A percentile compares a stretch with the other conserved stretches of the same genome.
phyloP scores from a whole-genome alignment of 2,888 invertebrate genomes.

The Callosobruchus maculatus region DNA sequence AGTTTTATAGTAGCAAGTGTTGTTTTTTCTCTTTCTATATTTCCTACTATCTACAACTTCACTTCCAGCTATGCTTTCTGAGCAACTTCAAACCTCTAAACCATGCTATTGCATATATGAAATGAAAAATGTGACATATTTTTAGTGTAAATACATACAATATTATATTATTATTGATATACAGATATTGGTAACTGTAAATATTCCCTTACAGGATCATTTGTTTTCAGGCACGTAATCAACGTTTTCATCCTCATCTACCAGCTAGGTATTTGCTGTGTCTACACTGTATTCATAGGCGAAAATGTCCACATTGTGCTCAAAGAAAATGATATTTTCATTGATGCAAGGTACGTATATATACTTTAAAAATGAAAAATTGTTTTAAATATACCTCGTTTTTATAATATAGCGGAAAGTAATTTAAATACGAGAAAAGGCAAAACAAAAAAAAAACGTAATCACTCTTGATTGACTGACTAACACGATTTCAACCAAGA shows the following conservation, averaged over 20 bases:
- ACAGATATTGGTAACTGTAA: background rate
- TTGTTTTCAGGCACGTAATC: slow-evolving; percentile 61
- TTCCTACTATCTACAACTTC: no score
- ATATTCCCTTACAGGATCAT: slow-evolving; percentile 11
- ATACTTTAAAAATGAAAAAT: background rate
- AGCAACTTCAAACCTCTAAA: no score
- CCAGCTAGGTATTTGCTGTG: slow-evolving; percentile 94
- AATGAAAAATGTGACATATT: background rate
- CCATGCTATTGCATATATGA: no score
- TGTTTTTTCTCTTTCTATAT: background rate
- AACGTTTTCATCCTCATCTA: slow-evolving; percentile 78
- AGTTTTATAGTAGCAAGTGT: background rate
- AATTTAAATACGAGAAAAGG: no score
- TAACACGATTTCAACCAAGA: no score
- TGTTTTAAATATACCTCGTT: background rate
- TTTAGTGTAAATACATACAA: background rate
- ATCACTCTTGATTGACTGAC: no score
- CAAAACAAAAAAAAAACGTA: no score
- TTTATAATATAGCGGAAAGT: no score
- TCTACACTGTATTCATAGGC: slow-evolving; percentile 92
- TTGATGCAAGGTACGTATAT: background rate
- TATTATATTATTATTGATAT: background rate
- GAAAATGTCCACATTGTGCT: slow-evolving; percentile 74
- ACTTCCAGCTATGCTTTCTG: no score
- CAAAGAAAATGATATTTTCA: slow-evolving; percentile 51